Base-by-base conservation (phyloP, 1,140 invertebrate species). In the Prorops nasuta region DNA sequence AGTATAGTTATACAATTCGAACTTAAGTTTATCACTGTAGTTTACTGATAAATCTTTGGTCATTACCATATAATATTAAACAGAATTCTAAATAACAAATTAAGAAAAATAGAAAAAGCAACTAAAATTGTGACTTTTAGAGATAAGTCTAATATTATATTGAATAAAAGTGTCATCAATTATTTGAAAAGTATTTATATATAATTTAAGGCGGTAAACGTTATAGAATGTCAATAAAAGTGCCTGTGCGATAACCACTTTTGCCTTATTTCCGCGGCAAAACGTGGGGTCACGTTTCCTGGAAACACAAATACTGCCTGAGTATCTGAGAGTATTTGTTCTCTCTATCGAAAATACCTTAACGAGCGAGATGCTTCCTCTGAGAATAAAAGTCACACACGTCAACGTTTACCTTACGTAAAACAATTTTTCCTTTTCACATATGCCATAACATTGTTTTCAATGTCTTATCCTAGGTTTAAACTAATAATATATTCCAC, bases 121-220 rank as follows among this genome's bases (percentile, higher is more conserved):
- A 28, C 24, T 7, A 28, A 28, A 7, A 6, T 28, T 12, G 12
- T 7, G 24, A 28, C 6, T 28, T 28, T 28, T 12, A 28, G 12
- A 7, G 12, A 6, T 7, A 7, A 7, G 24, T 4, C 1, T 6
- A 12, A 3, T 16, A 14, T n/a, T 10, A 1, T 28, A 7, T 12
- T 6, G 24, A 22, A 10, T 22, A 19, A 9, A 21, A 39, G 39
- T 39, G 14, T 17, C 18, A 1, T 22, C 22, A 42, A 51, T 51
- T 51, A 51, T 51, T 41, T 24, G 45, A 51, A 51, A 18, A 39
- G 15, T 4, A 35, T 51, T 45, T n/a, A 17, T n/a, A 12, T 28
- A 42, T 18, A 51, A 36, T 31, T 12, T 21, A 17, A 14, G 20
- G 9, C 19, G 3, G 9, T 1, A 2, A 21, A 44, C 19, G 9